Base-by-base conservation (phyloP, 2,888 invertebrate species). In the Teleiodes luculella region DNA sequence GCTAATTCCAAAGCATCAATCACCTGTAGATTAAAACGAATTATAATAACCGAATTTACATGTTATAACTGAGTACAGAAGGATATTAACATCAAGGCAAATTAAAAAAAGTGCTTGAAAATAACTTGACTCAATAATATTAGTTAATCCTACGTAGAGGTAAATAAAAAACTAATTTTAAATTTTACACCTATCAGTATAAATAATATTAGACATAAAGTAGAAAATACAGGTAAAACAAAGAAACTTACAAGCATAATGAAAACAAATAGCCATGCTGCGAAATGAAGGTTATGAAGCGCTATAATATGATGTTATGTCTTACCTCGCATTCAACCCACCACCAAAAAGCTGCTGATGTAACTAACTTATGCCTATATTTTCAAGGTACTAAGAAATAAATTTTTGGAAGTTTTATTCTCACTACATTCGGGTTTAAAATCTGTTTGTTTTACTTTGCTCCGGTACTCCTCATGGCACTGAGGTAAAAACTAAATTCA, bases 1-100 rank as follows among this genome's bases (percentile, higher is more conserved):
- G 92, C 92, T 73, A 92, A 76, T 72, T 92, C 92, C 73, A 92
- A 80, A 64, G 92, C 92, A 79, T 92, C 92, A 74, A 92, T 83
- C 56, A 92, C 92, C 92, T 92, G 83, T 36, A 75, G 67, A 66
- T 41, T 10, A 62, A n/a, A 1, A 28, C 7, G 13, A 7, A 43
- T n/a, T n/a, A 28, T 43, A 28, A 64, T 57, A 43, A 57, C 45
- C 13, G 52, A 24, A 55, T 52, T 45, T 16, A 6, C 28, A 24
- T 28, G 28, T 14, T 28, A 24, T 10, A 28, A 45, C 13, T 24
- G 8, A 24, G 13, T n/a, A 24, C 24, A 24, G 24, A 24, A 8
- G n/a, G 33, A 11, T 5, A 33, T 33, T 8, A 33, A 3, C 2
- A 2, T 33, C 8, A 33, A 33, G 8, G 10, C 3, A 33, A 33